These are phyloP conservation scores for Sitta europaea DNA, from an alignment of 2,113 vertebrate species.

Conservation along the genomic window DNA sequence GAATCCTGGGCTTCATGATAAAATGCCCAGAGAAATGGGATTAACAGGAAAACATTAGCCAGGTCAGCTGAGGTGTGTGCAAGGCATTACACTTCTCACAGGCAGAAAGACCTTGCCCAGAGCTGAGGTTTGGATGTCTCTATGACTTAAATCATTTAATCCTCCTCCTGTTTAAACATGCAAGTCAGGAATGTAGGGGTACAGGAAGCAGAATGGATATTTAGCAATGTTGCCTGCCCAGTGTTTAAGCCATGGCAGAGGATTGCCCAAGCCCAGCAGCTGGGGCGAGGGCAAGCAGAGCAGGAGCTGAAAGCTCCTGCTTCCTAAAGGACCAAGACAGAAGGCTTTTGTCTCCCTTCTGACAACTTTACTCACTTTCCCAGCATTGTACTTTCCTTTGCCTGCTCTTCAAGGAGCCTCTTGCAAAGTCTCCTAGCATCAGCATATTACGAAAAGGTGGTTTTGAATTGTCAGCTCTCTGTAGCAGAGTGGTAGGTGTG, in stretches of 20 bases:
- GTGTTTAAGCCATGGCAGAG: neutral
- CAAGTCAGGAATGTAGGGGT: neutral
- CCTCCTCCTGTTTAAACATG: neutral
- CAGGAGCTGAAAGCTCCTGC: neutral
- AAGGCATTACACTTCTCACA: neutral
- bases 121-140: neutral
- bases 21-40: neutral
- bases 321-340: neutral
- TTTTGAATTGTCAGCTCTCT: neutral
- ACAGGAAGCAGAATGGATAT: neutral
- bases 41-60: neutral
- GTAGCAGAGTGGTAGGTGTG: neutral
- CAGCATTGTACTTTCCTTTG: neutral
- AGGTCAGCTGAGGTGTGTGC: neutral
- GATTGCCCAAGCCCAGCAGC: neutral
- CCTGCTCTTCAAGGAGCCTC: neutral
- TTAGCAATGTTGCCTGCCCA: neutral
- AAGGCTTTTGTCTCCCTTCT: neutral
- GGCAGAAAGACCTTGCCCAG: neutral
- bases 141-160: neutral
- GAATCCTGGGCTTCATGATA: neutral
- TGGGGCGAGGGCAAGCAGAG: neutral
- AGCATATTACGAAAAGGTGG: neutral
- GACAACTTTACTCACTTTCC: neutral
- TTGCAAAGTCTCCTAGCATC: neutral